These are phyloP conservation scores for Torymus aiolomorphi DNA, from an alignment of 2,888 invertebrate species.

Conservation along the genomic window DNA sequence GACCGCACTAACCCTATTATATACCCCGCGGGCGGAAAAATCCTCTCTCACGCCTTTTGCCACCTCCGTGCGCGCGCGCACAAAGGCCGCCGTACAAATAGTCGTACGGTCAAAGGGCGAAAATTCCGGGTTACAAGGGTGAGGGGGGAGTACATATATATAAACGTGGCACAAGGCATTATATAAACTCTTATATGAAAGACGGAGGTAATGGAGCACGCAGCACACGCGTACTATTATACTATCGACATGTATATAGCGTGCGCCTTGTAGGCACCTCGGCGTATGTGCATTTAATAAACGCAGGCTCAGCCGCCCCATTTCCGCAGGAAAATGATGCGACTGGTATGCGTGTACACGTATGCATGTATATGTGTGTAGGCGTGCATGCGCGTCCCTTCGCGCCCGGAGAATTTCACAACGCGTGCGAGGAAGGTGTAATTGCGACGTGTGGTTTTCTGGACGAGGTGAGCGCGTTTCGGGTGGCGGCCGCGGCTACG, in stretches of 20 bases:
- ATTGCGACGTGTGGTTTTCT: conserved; percentile 44
- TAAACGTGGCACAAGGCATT: conserved; percentile 4
- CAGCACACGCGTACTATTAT: neutral
- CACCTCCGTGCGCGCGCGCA: too few relatives aligned
- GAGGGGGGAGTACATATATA: too few relatives aligned
- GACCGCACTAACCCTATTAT: too few relatives aligned
- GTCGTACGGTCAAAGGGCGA: conserved; percentile 15
- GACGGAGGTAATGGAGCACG: too few relatives aligned
- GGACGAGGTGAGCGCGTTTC: conserved; percentile 11
- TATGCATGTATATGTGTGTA: neutral
- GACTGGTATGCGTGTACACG: neutral
- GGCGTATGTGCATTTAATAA: conserved; percentile 43
- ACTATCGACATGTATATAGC: neutral
- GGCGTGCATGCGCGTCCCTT: conserved; percentile 1
- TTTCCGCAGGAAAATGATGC: conserved; percentile 9
- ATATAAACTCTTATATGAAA: conserved; percentile 12
- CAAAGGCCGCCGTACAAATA: too few relatives aligned
- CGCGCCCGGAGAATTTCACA: conserved; percentile 11
- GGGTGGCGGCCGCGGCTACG: neutral
- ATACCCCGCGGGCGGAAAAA: too few relatives aligned
- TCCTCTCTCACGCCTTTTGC: too few relatives aligned
- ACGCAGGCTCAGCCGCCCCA: conserved; percentile 31
- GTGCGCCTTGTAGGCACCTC: neutral
- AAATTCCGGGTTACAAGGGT: conserved; percentile 22
- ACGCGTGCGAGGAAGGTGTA: neutral